Base-by-base conservation (phyloP, 2,113 vertebrate species). In the Shinisaurus crocodilurus region DNA sequence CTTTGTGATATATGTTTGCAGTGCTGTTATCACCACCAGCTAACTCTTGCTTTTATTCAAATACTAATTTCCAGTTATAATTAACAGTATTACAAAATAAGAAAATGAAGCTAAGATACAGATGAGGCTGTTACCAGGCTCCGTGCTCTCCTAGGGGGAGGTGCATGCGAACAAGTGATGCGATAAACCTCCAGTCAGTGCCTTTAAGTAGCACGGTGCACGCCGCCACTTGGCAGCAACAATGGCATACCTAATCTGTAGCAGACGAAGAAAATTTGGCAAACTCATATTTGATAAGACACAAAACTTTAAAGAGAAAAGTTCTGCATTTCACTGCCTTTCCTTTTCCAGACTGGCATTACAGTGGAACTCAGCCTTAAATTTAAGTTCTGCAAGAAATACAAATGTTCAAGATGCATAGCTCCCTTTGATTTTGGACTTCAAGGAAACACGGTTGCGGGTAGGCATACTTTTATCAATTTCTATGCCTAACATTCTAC, bases 251-350 rank as follows among this genome's bases (percentile, higher is more conserved):
- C 94, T 96, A 91, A 96, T 92, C 98, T 98, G 97, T 92, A 98
- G 97, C 98, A 98, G 97, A 98, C 95, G 97, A 98, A 98, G 97
- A 98, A 97, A 98, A 98, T 97, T 90, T 96, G 93, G 98, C 97
- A 98, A 98, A 98, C 96, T 97, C 95, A 96, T 96, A 98, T 97
- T 97, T 97, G 95, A 96, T 96, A 98, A 93, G 95, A 97, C 95
- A 97, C 96, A 95, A 90, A 95, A 96, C 90, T 95, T 96, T 43
- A 92, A 95, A 96, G 60, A 16, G 43, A 93, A 94, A 90, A 93
- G 80, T 75, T 94, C 84, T 92, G 88, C 88, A 96, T 95, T 96
- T 86, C 67, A 95, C 91, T 95, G 87, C 85, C 95, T 84, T 93
- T 93, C 89, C 81, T 91, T 90, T 95, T 95, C 91, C 95, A 90